These are phyloP conservation scores for Meleagris gallopavo DNA, from an alignment of 2,113 vertebrate genomes.

Conservation along the genomic window DNA sequence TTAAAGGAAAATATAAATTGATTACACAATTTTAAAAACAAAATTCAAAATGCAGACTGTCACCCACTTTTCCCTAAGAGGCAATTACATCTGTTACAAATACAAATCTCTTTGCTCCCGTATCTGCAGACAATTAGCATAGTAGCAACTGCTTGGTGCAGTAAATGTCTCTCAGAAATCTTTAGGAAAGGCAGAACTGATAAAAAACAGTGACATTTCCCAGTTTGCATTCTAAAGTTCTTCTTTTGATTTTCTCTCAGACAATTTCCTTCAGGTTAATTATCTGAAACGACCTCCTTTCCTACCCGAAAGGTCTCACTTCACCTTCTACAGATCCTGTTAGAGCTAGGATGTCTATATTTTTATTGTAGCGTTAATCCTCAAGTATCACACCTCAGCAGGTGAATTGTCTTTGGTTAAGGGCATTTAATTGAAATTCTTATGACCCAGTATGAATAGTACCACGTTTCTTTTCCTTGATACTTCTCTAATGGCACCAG, in stretches of 20 bases:
- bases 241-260: slow-evolving; percentile 14
- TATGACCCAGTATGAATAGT: not conserved
- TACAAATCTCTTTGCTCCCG: not conserved
- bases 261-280: not conserved
- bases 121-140: not conserved
- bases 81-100: not conserved
- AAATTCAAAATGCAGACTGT: not conserved
- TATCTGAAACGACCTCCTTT: not conserved
- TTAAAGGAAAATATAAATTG: not conserved
- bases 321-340: not conserved
- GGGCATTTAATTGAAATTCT: not conserved
- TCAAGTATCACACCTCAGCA: not conserved
- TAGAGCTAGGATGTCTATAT: not conserved
- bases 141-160: not conserved
- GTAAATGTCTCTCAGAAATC: not conserved
- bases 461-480: not conserved
- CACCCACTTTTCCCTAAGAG: not conserved
- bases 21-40: not conserved
- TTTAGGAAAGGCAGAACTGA: not conserved
- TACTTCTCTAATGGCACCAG: not conserved
- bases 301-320: not conserved
- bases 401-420: not conserved
- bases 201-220: not conserved
- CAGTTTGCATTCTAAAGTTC: not conserved
- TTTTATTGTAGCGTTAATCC: not conserved